Evolutionary conservation across 2,113 vertebrate species (phyloP).

Genomic region (Cettia cetti): DNA sequence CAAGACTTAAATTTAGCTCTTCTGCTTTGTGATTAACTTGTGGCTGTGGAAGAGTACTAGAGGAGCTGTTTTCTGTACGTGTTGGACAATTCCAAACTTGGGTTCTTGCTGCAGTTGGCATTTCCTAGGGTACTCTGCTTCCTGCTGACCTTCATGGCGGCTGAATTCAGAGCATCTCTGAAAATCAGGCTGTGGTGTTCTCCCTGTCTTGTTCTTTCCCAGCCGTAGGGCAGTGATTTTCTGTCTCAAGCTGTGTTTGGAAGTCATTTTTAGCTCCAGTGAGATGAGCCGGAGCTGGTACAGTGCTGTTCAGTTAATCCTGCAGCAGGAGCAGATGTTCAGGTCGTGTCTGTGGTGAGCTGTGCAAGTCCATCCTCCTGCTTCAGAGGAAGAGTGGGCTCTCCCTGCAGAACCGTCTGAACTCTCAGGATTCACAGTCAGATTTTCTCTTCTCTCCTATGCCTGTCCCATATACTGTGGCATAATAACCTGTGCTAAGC

Average conservation of each 20-base stretch:
- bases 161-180: not conserved
- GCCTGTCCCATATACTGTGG: not conserved
- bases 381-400: not conserved
- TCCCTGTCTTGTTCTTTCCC: not conserved
- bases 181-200: not conserved
- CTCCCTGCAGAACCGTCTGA: not conserved
- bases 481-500: not conserved
- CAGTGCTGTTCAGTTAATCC: not conserved
- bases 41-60: not conserved
- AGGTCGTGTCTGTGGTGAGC: not conserved
- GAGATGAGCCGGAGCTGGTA: not conserved
- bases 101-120: not conserved
- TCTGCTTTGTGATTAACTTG: not conserved
- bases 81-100: not conserved
- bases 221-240: not conserved
- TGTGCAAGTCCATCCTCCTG: not conserved
- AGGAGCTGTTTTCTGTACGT: not conserved
- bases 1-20: not conserved
- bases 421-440: not conserved
- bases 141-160: not conserved
- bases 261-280: slow-evolving; percentile 1
- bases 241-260: slow-evolving; percentile 10
- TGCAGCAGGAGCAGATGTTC: not conserved
- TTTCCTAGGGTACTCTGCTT: not conserved
- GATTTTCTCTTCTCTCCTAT: not conserved